Evolutionary conservation across 2,113 vertebrate species (phyloP), one percentile per base, ranked within the genome.

Genomic region (Microtus ochrogaster): DNA sequence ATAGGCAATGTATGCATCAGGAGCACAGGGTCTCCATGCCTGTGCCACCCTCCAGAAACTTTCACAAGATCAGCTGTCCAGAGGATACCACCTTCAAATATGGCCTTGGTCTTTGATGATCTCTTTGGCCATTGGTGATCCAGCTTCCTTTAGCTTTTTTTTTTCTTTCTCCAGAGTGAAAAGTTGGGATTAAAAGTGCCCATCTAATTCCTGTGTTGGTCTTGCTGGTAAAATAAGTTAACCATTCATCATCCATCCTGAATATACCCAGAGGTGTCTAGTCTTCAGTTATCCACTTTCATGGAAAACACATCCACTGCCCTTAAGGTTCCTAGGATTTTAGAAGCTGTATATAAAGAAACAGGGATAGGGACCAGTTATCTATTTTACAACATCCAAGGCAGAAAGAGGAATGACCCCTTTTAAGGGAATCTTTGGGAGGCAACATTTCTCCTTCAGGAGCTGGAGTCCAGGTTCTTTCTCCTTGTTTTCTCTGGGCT

Each of bases 401-500:
- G 65, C 0, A n/a, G 47, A 68, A 65, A 26, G n/a, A 61, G 11
- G 19, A 68, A 33, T 47, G 83, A 74, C 73, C 16, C 9, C 66
- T 83, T 90, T 33, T 70, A 74, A 61, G 49, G n/a, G 49, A 76
- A 47, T 61, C 76, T 66, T 90, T 65, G 17, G 11, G 65, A 94
- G 63, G 49, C 39, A 36, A 36, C 7, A 30, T 90, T 91, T 55
- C 49, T 93, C 36, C 65, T 61, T 87, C 70, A 87, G 84, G 84
- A 97, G 87, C 96, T 95, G 84, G 73, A 90, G 47, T 74, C 68
- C 83, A 26, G 65, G 76, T 72, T 87, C 94, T 74, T 90, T 87
- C 83, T 93, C 90, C 95, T 92, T 83, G 52, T 81, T 91, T 65
- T 93, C 66, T 74, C 70, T 26, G 70, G 28, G 58, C 84, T 72